These are phyloP conservation scores for Dolichoris vasculosae DNA, from an alignment of 1,140 invertebrate genomes.

Conservation along the genomic window DNA sequence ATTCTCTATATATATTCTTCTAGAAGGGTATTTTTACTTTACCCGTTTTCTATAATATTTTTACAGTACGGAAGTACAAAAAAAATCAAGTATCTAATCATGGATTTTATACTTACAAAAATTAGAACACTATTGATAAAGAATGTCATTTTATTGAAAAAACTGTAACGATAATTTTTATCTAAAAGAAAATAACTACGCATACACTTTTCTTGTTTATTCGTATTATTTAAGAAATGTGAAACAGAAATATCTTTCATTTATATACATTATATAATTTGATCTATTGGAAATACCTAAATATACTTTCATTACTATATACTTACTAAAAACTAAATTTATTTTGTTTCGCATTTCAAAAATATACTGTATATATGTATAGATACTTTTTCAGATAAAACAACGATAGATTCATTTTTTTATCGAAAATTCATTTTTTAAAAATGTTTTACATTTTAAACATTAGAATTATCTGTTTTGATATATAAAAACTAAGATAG, in stretches of 20 bases:
- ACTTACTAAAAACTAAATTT: constrained; percentile 13
- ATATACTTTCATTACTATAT: constrained; percentile 9
- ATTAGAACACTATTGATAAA: neutral
- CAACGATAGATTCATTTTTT: neutral
- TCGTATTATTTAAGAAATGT: constrained; percentile 37
- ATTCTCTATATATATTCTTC: neutral
- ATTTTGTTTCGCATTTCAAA: constrained; percentile 49
- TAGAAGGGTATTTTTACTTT: neutral
- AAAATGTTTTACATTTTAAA: constrained; percentile 18
- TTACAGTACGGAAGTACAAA: neutral
- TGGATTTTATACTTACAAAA: neutral
- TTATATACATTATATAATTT: constrained; percentile 18
- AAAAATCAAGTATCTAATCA: neutral
- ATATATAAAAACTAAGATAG: neutral
- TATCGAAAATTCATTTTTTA: neutral
- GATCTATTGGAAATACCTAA: neutral
- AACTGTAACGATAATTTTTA: neutral
- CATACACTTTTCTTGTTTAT: neutral
- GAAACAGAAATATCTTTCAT: constrained; percentile 44
- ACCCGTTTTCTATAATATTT: constrained; percentile 24
- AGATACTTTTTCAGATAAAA: neutral
- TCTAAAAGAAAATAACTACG: constrained; percentile 1
- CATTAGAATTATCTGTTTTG: neutral
- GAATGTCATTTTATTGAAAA: neutral
- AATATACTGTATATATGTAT: constrained; percentile 25